phyloP scores from a whole-genome alignment of 2,113 vertebrate species.

The Dipodomys merriami region DNA sequence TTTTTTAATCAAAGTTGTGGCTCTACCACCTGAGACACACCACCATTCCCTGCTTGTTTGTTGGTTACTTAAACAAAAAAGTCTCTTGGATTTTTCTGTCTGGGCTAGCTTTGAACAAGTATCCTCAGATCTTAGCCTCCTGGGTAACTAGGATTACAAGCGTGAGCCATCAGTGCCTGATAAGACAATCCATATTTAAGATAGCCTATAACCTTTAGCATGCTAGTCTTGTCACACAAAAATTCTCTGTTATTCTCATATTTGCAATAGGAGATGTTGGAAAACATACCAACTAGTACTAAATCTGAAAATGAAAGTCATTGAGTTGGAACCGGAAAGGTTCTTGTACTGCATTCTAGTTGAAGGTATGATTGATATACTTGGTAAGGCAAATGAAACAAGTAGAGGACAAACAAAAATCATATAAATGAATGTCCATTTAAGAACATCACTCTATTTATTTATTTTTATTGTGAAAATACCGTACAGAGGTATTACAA shows the following conservation, averaged over 20 bases:
- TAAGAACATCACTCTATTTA: not conserved
- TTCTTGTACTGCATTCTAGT: not conserved
- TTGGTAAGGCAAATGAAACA: conserved; percentile 1
- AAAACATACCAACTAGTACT: not conserved
- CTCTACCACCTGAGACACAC: too few relatives aligned
- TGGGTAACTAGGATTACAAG: too few relatives aligned
- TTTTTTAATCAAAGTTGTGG: too few relatives aligned
- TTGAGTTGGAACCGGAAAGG: not conserved
- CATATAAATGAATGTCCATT: not conserved
- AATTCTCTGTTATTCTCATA: not conserved
- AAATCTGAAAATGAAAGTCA: not conserved
- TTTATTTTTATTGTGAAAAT: too few relatives aligned
- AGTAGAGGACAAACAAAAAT: not conserved
- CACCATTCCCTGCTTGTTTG: too few relatives aligned
- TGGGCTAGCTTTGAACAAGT: too few relatives aligned
- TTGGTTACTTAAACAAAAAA: too few relatives aligned
- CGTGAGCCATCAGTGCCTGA: too few relatives aligned
- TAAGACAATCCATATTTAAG: too few relatives aligned
- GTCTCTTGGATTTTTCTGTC: too few relatives aligned
- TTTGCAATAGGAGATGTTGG: not conserved
- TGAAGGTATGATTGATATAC: not conserved
- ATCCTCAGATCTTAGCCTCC: too few relatives aligned
- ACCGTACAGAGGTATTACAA: too few relatives aligned
- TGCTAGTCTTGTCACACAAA: not conserved
- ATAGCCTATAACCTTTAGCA: not conserved